Percentiles rank a stretch among this genome's conserved stretches.
Conservation (phyloP, 2,797 vertebrate species). For the Alectoris magna region DNA sequence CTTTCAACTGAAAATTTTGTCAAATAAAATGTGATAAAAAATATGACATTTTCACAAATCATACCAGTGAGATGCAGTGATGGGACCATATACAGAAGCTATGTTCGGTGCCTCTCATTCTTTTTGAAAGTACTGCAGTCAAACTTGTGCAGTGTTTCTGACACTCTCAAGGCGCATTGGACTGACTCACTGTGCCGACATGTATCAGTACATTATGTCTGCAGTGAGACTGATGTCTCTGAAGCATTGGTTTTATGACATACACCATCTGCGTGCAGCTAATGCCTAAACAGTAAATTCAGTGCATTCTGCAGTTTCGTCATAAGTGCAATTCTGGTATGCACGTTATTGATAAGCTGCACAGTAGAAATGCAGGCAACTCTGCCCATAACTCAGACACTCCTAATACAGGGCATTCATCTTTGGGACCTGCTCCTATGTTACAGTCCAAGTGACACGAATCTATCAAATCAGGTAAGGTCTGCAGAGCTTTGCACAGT, state of each 20-base stretch:
- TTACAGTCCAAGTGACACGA: not conserved
- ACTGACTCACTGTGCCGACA: not conserved
- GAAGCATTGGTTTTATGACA: not conserved
- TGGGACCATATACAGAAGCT: rapidly evolving
- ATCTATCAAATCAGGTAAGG: not conserved
- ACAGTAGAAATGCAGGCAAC: not conserved
- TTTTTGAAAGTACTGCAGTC: not conserved
- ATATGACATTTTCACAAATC: not conserved
- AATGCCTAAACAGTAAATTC: not conserved
- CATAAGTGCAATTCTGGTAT: not conserved
- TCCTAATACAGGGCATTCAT: not conserved
- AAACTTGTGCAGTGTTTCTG: not conserved
- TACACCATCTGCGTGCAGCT: not conserved
- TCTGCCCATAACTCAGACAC: not conserved
- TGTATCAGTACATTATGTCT: not conserved
- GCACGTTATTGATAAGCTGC: not conserved
- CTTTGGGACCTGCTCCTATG: not conserved
- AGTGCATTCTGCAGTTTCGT: not conserved
- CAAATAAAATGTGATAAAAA: not conserved
- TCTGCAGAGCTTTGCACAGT: not conserved
- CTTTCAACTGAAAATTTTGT: rapidly evolving
- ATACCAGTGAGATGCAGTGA: not conserved
- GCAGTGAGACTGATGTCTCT: not conserved
- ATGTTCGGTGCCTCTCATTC: not conserved
- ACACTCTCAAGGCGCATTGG: not conserved